Base-by-base conservation (phyloP, 2,888 invertebrate genomes). In the Aporophyla lueneburgensis region DNA sequence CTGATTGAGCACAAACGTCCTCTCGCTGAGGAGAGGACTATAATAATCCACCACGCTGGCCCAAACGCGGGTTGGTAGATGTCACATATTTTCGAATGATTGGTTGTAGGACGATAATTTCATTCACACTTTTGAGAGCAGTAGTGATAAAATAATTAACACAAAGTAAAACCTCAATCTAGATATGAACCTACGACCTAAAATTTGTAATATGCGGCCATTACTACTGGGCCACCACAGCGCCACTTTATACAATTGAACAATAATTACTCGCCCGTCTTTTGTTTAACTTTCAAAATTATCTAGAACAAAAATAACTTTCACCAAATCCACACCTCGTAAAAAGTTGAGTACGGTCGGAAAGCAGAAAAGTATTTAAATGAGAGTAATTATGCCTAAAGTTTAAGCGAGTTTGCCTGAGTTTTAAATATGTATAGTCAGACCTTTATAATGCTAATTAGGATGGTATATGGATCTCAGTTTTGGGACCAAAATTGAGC, bases 341-440 rank as follows among this genome's bases (percentile, higher is more conserved):
- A 53, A 54, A 69, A 80, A 71, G 59, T 61, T 72, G 53, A 71
- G 72, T 74, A 81, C 81, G 86, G 87, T 82, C 83, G 71, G 68
- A 72, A 88, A 90, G 85, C 84, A 79, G 77, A 86, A 91, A 90
- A 90, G 91, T 91, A 92, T 91, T 92, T 89, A 91, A 92, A 92
- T 91, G 89, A 90, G 88, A 58, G 87, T 90, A 90, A 92, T 92
- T 92, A 92, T 92, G 88, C 91, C 68, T 51, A 84, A 91, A 92
- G 84, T 91, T 92, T 59, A 65, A 78, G 73, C 67, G 80, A 80
- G 75, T 81, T 76, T 63, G 65, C 24, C 72, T 66, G 77, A 78
- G 59, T 79, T 81, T 85, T 68, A 75, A 82, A 81, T 74, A 46
- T 46, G 43, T 46, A 71, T 62, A 79, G 73, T 62, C 21, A 73